These are phyloP conservation scores for Melanotaenia pygmaea DNA, from an alignment of 2,797 vertebrate genomes.

Conservation along the genomic window DNA sequence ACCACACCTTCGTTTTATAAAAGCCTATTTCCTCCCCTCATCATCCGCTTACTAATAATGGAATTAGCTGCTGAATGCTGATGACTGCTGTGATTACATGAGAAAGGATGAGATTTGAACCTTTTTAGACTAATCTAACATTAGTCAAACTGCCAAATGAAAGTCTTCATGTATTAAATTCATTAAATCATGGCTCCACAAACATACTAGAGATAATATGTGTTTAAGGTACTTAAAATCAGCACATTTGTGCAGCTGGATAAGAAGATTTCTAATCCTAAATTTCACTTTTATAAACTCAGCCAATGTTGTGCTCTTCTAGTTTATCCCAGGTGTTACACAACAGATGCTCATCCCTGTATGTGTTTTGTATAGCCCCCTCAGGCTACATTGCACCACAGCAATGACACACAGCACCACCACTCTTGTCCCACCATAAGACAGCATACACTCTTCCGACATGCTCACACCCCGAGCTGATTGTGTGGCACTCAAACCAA, in stretches of 20 bases:
- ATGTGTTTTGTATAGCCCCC: slow-evolving; percentile 41
- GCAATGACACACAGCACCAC: slow-evolving; percentile 29
- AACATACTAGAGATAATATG: slow-evolving; percentile 41
- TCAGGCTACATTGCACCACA: slow-evolving; percentile 47
- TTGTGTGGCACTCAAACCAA: slow-evolving; percentile 59
- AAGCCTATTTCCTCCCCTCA: slow-evolving; percentile 25
- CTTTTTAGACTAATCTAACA: slow-evolving; percentile 61
- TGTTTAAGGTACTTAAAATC: slow-evolving; percentile 54
- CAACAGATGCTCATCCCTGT: slow-evolving; percentile 58
- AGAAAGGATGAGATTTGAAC: slow-evolving; percentile 46
- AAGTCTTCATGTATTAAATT: slow-evolving; percentile 53
- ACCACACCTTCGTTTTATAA: slow-evolving; percentile 42
- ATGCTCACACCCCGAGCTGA: slow-evolving; percentile 53
- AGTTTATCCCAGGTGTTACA: slow-evolving; percentile 35
- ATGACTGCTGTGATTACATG: slow-evolving; percentile 40
- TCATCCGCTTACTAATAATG: slow-evolving; percentile 34
- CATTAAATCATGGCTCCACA: slow-evolving; percentile 28
- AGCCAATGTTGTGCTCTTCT: slow-evolving; percentile 14
- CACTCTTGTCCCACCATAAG: not conserved
- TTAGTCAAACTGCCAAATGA: slow-evolving; percentile 63
- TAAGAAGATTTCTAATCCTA: slow-evolving; percentile 61
- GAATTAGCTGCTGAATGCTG: slow-evolving; percentile 20
- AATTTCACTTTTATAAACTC: slow-evolving; percentile 41
- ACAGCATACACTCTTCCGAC: slow-evolving; percentile 32
- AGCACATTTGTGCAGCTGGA: slow-evolving; percentile 38